A percentile compares a stretch with the other conserved stretches of the same genome.
phyloP scores from a whole-genome alignment of 2,113 vertebrate species.

The Xerus inauris region DNA sequence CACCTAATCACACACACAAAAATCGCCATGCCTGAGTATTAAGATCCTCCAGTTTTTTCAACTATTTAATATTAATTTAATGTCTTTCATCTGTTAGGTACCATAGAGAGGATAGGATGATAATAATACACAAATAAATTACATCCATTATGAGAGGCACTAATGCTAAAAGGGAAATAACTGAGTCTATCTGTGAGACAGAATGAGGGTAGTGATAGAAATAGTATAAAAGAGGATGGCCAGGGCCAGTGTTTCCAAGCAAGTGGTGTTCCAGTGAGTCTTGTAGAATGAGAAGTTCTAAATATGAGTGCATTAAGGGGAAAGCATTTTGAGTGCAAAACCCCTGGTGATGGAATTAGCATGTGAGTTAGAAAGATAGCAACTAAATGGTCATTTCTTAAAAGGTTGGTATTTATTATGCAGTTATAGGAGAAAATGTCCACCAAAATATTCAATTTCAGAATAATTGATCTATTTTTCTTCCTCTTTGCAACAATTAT shows the following conservation, averaged over 20 bases:
- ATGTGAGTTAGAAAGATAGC: not conserved
- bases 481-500: not conserved
- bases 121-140: not conserved
- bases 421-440: not conserved
- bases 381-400: not conserved
- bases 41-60: not conserved
- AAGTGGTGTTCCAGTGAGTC: not conserved
- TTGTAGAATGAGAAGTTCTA: not conserved
- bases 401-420: not conserved
- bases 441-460: not conserved
- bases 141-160: not conserved
- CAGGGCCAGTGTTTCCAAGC: not conserved
- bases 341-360: not conserved
- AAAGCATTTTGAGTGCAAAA: not conserved
- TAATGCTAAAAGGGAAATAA: not conserved
- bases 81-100: not conserved
- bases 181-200: not conserved
- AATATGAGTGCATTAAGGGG: not conserved
- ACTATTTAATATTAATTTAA: not conserved
- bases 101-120: not conserved
- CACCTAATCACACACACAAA: not conserved
- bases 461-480: not conserved
- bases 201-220: not conserved
- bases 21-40: not conserved
- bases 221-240: not conserved